Evolutionary conservation across 2,113 vertebrate genomes (phyloP), one percentile per base, ranked within the genome.

Genomic region (Pygoscelis adeliae): DNA sequence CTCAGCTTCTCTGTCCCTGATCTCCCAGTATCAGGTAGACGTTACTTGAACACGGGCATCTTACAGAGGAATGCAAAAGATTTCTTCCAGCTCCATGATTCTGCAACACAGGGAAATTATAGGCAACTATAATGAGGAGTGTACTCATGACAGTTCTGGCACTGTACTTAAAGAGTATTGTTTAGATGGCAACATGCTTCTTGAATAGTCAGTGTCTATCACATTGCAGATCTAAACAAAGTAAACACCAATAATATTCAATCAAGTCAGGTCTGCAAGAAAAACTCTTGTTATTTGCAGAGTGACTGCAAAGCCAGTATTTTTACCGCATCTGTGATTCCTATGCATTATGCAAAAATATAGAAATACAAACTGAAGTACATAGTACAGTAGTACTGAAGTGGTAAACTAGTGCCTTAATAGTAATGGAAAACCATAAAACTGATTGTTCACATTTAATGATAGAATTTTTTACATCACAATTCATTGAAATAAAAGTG

Each of bases 341-440:
- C 17, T 50, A n/a, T 17, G n/a, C 2, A 5, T 91, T 55, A 67
- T 67, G 26, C n/a, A 85, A 71, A 91, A 92, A 53, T 26, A 53
- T 0, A 92, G 72, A 83, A 66, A 38, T 34, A 87, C 23, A 89
- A 84, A 91, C 89, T 52, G 6, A 62, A 84, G 23, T 44, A 55
- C 20, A n/a, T 2, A 62, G 7, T 27, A 65, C 25, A 72, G 59
- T 15, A 62, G 19, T 42, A 89, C 13, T 46, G 40, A 84, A 95
- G 59, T 49, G 50, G 26, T 58, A 62, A 93, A 80, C 21, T 6
- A 61, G 72, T 73, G 50, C 34, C 69, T 87, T 40, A 78, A 70
- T 13, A 91, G 55, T 25, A 84, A 78, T 47, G 38, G 58, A 92
- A 92, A 89, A 50, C 16, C 61, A 82, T 82, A 84, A 92, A 92